Evolutionary conservation across 1,140 invertebrate genomes (phyloP), one percentile per base, ranked within the genome.

Genomic region (Apis cerana): DNA sequence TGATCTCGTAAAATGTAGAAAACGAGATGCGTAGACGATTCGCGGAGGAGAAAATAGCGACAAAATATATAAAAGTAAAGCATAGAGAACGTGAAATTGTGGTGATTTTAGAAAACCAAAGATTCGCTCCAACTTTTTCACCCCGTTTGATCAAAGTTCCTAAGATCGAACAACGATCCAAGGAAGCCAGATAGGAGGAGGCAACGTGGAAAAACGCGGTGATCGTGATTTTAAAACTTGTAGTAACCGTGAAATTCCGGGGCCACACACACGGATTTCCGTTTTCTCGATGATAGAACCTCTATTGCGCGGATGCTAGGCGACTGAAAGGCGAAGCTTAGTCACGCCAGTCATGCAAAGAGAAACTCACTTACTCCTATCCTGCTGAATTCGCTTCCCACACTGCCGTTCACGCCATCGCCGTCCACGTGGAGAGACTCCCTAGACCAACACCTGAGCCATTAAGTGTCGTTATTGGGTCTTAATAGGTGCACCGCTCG

Each of bases 391-490:
- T 77, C 52, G 77, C 61, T 52, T 79, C 85, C 72, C 85, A 72
- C 86, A 83, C 81, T 82, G 33, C 4, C 33, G 71, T 43, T 2
- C 21, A 23, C 15, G 61, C 61, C 61, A 10, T 70, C 48, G 43
- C 43, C 71, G 13, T 56, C 27, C 56, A n/a, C 21, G 69, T 19
- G 69, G 77, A 50, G 65, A 17, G 19, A 62, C 62, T 9, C 69
- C 61, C 33, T 33, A 33, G 33, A 2, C 33, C 56, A 86, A 87
- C 85, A 80, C 84, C 75, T 65, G 85, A 89, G 91, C 90, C 91
- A 91, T 92, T 91, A 92, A 87, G 87, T 86, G 87, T 90, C 90
- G 90, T 93, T 93, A 93, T 92, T 91, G 91, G 88, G 83, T 84
- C 89, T 92, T 93, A 93, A 92, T 93, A 91, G 91, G 89, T 89